These are phyloP conservation scores for Apis cerana DNA, from an alignment of 1,140 invertebrate genomes.

Conservation along the genomic window DNA sequence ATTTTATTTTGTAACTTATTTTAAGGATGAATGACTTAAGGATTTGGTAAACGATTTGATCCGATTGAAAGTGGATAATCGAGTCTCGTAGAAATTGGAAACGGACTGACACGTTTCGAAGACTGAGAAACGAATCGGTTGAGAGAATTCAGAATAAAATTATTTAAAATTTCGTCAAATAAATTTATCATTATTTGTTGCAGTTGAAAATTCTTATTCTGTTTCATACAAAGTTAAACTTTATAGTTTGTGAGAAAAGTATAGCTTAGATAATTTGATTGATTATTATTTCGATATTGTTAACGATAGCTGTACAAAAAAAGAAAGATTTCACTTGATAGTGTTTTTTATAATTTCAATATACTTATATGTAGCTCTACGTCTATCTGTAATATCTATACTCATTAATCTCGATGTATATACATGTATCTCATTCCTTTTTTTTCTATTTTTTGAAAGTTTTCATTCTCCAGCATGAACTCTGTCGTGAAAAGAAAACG, in stretches of 20 bases:
- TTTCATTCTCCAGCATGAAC: constrained; percentile 20
- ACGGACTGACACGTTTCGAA: not conserved
- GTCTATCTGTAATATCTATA: constrained; percentile 66
- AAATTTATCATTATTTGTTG: too few relatives aligned
- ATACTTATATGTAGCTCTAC: constrained; percentile 58
- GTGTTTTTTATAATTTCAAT: constrained; percentile 57
- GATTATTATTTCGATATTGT: not conserved
- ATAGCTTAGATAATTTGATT: not conserved
- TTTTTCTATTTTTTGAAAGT: constrained; percentile 46
- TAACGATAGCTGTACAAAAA: too few relatives aligned
- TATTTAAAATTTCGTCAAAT: too few relatives aligned
- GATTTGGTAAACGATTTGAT: not conserved
- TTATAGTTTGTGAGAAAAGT: too few relatives aligned
- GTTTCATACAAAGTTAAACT: too few relatives aligned
- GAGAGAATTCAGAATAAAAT: too few relatives aligned
- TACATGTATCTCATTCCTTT: constrained; percentile 45
- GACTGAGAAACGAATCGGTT: too few relatives aligned
- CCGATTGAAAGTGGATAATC: not conserved
- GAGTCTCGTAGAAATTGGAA: not conserved
- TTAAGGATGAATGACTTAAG: too few relatives aligned
- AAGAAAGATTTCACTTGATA: constrained; percentile 1
- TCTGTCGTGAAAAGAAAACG: constrained; percentile 13
- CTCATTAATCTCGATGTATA: constrained; percentile 52
- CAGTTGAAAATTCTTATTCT: too few relatives aligned
- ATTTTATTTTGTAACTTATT: too few relatives aligned